Evolutionary conservation across 2,888 invertebrate genomes (phyloP).

Genomic region (Adela reaumurella): DNA sequence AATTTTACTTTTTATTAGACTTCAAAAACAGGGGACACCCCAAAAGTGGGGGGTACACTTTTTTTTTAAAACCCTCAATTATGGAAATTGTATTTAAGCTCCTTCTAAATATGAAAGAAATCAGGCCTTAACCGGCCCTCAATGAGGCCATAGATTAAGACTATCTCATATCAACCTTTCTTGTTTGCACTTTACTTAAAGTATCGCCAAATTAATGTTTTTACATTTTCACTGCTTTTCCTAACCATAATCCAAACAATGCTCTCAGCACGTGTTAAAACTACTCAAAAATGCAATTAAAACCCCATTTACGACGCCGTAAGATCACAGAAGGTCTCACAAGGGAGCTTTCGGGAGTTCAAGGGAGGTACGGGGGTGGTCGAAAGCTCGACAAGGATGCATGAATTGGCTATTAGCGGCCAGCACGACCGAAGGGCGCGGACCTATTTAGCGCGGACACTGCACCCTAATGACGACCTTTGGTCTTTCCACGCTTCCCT

Average conservation of each 20-base stretch:
- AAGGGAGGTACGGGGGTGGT: constrained; percentile 20
- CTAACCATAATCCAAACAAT: constrained; percentile 11
- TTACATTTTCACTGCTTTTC: constrained; percentile 1
- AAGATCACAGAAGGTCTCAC: no score
- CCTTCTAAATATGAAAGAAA: no score
- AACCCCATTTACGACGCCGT: constrained; percentile 38
- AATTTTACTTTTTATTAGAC: no score
- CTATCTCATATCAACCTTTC: no score
- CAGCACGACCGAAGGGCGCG: constrained; percentile 21
- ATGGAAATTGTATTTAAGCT: no score
- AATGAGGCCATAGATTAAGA: no score
- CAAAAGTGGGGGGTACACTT: no score
- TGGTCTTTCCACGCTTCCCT: constrained; percentile 47
- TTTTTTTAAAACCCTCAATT: no score
- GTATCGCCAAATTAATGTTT: no score
- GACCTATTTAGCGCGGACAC: constrained; percentile 48
- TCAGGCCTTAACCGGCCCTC: no score
- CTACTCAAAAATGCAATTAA: constrained; percentile 55
- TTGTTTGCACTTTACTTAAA: no score
- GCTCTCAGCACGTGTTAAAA: constrained; percentile 15
- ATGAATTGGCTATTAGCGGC: constrained; percentile 56
- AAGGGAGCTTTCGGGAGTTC: constrained; percentile 38
- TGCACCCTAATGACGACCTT: constrained; percentile 59
- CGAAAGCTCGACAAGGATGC: constrained; percentile 49
- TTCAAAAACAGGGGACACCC: no score